phyloP scores from a whole-genome alignment of 2,113 vertebrate species.

The Symphodus melops region DNA sequence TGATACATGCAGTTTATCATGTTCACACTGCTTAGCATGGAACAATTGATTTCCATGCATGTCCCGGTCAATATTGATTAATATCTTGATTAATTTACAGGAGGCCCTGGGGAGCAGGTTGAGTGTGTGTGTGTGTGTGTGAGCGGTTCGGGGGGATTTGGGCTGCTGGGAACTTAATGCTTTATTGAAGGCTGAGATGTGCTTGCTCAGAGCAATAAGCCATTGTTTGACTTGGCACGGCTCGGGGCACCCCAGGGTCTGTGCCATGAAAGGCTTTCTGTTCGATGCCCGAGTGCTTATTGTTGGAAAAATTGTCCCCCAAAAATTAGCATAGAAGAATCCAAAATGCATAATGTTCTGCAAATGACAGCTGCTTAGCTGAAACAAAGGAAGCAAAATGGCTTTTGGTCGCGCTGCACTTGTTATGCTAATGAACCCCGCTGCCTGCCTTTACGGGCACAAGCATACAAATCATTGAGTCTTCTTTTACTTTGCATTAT shows the following conservation, averaged over 20 bases:
- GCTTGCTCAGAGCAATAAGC: slow-evolving; percentile 88
- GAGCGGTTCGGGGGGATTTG: slow-evolving; percentile 29
- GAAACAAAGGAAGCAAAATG: slow-evolving; percentile 90
- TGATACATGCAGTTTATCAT: neutral
- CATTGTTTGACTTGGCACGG: slow-evolving; percentile 96
- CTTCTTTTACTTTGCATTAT: slow-evolving; percentile 48
- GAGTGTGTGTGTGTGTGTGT: slow-evolving; percentile 74
- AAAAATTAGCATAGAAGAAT: slow-evolving; percentile 97
- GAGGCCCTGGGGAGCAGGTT: slow-evolving; percentile 86
- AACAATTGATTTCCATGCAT: slow-evolving; percentile 35
- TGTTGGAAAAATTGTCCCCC: slow-evolving; percentile 84
- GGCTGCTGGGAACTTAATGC: slow-evolving; percentile 85
- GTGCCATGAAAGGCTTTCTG: slow-evolving; percentile 95
- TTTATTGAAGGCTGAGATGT: slow-evolving; percentile 88
- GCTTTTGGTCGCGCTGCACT: slow-evolving; percentile 86
- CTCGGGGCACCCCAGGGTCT: slow-evolving; percentile 89
- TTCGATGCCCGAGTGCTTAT: slow-evolving; percentile 91
- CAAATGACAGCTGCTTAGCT: slow-evolving; percentile 97
- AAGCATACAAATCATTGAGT: slow-evolving; percentile 50
- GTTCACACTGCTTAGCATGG: slow-evolving; percentile 1
- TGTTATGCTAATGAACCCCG: slow-evolving; percentile 87
- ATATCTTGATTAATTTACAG: slow-evolving; percentile 91
- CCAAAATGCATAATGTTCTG: slow-evolving; percentile 92
- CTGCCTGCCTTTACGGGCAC: slow-evolving; percentile 50
- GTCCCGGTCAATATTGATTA: slow-evolving; percentile 84